A percentile compares a stretch with the other conserved stretches of the same genome.
These are phyloP conservation scores for Hiodon alosoides DNA, from an alignment of 2,113 vertebrate species.

Conservation along the genomic window DNA sequence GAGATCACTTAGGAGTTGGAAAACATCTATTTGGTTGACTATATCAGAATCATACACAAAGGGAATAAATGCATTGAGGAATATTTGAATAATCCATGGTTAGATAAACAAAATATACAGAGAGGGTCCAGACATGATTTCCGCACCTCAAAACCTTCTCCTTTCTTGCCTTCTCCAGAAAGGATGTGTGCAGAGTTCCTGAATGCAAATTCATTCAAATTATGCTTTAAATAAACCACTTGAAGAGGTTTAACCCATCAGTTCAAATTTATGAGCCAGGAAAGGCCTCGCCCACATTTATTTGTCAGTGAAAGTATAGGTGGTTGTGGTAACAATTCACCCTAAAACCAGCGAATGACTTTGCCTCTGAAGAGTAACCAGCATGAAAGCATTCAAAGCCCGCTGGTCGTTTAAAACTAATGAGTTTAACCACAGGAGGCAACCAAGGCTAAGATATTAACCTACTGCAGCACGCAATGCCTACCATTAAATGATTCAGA, in stretches of 20 bases:
- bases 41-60: constrained; percentile 19
- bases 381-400: constrained; percentile 53
- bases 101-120: constrained; percentile 52
- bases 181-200: constrained; percentile 57
- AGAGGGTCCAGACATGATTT: constrained; percentile 50
- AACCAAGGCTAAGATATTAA: not conserved
- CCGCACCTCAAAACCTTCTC: constrained; percentile 51
- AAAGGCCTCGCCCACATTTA: constrained; percentile 55
- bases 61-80: constrained; percentile 22
- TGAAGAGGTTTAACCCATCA: constrained; percentile 47
- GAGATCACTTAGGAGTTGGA: not conserved
- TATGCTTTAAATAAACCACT: constrained; percentile 48
- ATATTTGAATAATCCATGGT: constrained; percentile 58
- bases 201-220: constrained; percentile 68
- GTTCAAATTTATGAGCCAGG: constrained; percentile 51
- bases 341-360: constrained; percentile 51
- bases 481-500: too few relatives aligned
- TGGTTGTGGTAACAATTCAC: constrained; percentile 66
- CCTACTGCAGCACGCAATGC: too few relatives aligned
- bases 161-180: constrained; percentile 49
- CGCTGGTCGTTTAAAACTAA: constrained; percentile 31
- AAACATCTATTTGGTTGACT: constrained; percentile 29
- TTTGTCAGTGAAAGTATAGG: constrained; percentile 69
- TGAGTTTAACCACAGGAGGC: constrained; percentile 20
- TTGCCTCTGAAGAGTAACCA: constrained; percentile 39